Base-by-base conservation (phyloP, 1,140 invertebrate species). In the Latrodectus geometricus region DNA sequence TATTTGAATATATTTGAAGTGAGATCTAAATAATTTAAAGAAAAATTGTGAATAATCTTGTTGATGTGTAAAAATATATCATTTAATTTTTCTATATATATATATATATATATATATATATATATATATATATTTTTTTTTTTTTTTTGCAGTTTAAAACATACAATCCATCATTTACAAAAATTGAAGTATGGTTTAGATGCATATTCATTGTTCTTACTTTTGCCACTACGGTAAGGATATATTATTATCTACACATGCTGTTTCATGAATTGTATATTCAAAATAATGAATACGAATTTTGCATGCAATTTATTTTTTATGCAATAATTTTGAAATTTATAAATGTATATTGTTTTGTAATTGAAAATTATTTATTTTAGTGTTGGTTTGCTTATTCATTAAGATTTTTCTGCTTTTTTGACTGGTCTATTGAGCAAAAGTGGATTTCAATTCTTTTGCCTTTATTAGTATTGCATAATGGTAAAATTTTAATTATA, bases 391-490 rank as follows among this genome's bases (percentile, higher is more conserved):
- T 97, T 92, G 95, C 95, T 8, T 95, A 97, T 91, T 94, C 94
- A 0, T 92, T 99, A 78, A 93, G 96, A 89, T 97, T 95, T 90
- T 99, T 97, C 92, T 94, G 95, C 0, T 92, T 97, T 5, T 94
- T 95, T 88, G 97, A 98, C 91, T 99, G 97, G 97, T 97, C 97
- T 8, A 98, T 98, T 89, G 98, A 99, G 92, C 97, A 99, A 90
- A 97, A 97, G 91, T 99, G 97, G 97, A 94, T 98, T 89, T 96
- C 96, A 0, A 91, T 97, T 35, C 92, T 99, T 48, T 92, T 99
- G 86, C 96, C 97, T n/a, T 91, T 98, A 1, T 92, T 99, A 1
- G 92, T 99, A 77, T 92, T 98, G 23, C 98, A 98, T 90, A 96
- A 99, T 92, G 96, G 97, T 98, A 92, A 93, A 93, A 35, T 35